A percentile compares a stretch with the other conserved stretches of the same genome.
These are phyloP conservation scores for Rhegmatorhina hoffmannsi DNA, from an alignment of 2,113 vertebrate genomes.

Conservation along the genomic window DNA sequence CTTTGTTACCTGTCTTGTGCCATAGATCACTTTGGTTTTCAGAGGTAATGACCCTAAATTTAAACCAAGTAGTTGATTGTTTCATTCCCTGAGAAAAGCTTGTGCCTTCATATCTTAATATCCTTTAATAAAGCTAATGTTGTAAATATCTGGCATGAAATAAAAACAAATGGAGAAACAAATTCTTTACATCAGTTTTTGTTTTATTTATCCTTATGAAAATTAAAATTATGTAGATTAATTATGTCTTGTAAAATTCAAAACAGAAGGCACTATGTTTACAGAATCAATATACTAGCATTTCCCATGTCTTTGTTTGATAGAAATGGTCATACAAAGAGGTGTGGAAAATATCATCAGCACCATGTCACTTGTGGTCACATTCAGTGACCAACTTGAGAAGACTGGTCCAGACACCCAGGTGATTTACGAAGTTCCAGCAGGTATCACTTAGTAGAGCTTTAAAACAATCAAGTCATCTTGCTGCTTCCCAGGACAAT, in stretches of 20 bases:
- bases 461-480: neutral
- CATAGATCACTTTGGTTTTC: neutral
- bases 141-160: neutral
- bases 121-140: neutral
- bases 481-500: neutral
- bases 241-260: neutral
- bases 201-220: neutral
- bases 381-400: fast-evolving
- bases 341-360: fast-evolving
- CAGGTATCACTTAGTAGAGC: too few species aligned
- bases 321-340: neutral
- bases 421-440: neutral
- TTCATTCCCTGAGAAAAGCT: neutral
- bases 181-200: neutral
- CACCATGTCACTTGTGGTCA: fast-evolving
- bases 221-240: neutral
- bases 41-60: neutral
- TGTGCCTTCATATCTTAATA: neutral
- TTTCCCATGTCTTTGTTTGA: neutral
- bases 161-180: neutral
- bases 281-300: neutral
- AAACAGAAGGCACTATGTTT: neutral
- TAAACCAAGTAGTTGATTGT: neutral
- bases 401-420: neutral
- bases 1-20: fast-evolving